Evolutionary conservation across 2,797 vertebrate species (phyloP), one percentile per base, ranked within the genome.

Genomic region (Neosilurus mollespiculum): DNA sequence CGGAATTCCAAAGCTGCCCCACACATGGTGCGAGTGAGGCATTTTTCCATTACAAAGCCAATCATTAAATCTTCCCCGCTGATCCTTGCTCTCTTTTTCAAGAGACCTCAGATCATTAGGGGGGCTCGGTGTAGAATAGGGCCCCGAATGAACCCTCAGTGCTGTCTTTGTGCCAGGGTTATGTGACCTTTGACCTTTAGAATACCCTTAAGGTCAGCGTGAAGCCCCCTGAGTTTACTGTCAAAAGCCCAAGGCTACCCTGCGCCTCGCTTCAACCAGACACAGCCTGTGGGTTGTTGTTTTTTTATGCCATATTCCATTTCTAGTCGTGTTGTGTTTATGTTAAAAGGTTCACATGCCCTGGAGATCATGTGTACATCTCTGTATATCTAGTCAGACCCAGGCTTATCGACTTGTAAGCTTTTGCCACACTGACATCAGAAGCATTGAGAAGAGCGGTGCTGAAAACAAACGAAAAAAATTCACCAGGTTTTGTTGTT

Each of bases 11-110:
- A 51, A 83, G 88, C 65, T 56, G 87, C 89, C 87, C 88, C 92
- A 88, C 91, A 91, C 91, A 91, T 90, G 89, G 89, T 87, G 86
- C 89, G 88, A 93, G 92, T 88, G 87, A 92, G 91, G 90, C 90
- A 89, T 94, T 93, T 93, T 93, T 93, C 93, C 93, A 94, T 94
- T 93, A 93, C 93, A 94, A 93, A 94, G 93, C 92, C 91, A 91
- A 93, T 94, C 92, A 94, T 94, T 94, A 94, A 93, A 93, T 90
- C 91, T 88, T 91, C 93, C 92, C 93, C 89, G 92, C 90, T 93
- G 92, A 89, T 91, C 90, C 73, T 16, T 90, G 88, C 90, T 88
- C 90, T 43, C 90, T 90, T 92, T 93, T 90, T 92, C 93, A 93
- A 92, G 90, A 90, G 90, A 92, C 89, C 87, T 90, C 90, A 88